A percentile compares a stretch with the other conserved stretches of the same genome.
phyloP scores from a whole-genome alignment of 2,888 invertebrate genomes.

The Protophormia terraenovae region DNA sequence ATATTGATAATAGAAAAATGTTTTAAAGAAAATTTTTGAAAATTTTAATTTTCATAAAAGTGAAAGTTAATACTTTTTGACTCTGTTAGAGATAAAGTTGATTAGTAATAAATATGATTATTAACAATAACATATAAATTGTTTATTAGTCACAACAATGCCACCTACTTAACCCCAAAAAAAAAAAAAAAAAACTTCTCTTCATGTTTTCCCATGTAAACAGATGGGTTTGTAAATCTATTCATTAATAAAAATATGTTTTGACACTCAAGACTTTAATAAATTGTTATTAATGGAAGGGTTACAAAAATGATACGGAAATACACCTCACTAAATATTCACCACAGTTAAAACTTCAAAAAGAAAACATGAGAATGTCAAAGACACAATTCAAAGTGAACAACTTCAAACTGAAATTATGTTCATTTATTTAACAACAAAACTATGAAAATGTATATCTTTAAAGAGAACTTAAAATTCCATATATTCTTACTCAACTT shows the following conservation, averaged over 20 bases:
- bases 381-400: too few species aligned
- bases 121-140: not conserved
- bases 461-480: too few species aligned
- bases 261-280: not conserved
- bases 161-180: conserved; percentile 11
- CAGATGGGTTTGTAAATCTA: not conserved
- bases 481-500: too few species aligned
- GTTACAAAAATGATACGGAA: too few species aligned
- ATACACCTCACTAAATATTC: too few species aligned
- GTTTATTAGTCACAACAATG: not conserved
- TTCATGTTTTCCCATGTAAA: not conserved
- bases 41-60: conserved; percentile 3
- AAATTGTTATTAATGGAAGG: too few species aligned
- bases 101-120: not conserved
- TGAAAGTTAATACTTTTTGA: conserved; percentile 43
- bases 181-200: not conserved
- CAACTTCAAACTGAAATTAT: too few species aligned
- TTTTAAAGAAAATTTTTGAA: not conserved
- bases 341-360: too few species aligned
- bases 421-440: too few species aligned
- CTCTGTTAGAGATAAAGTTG: not conserved
- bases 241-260: not conserved
- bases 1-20: not conserved
- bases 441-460: too few species aligned
- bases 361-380: too few species aligned